Evolutionary conservation across 2,888 invertebrate species (phyloP), one percentile per base, ranked within the genome.

Genomic region (Parnassius smintheus): DNA sequence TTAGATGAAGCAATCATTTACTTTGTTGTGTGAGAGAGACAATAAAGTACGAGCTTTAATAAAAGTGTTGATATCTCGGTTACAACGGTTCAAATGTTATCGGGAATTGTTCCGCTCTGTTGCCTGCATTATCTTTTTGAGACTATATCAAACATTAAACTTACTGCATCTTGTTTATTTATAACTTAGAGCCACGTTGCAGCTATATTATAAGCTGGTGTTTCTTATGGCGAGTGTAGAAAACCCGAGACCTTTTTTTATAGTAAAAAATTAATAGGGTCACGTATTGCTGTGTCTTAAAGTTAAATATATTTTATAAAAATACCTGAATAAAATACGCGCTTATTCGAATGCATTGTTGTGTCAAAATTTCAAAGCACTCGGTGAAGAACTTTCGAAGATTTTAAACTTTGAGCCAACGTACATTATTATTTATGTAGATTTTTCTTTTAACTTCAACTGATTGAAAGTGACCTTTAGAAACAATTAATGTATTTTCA

Each of bases 21-120:
- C 75, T 73, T 76, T 78, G 79, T 77, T 72, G 72, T 71, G 73
- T 45, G 66, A 75, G 74, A 62, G 69, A 72, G 72, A 76, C 72
- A 68, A 72, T 71, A 71, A 71, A 72, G 66, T 73, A 73, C 74
- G 71, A 69, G 70, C 72, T 72, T 77, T 75, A 78, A 80, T 83
- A 81, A 80, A 82, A 81, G 76, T 75, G 74, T 77, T 74, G 70
- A 68, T 61, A 65, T 71, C 69, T 49, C 64, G 46, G 53, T 64
- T 56, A 18, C 52, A 56, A 46, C 64, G 42, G 56, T 60, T 64
- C 59, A 60, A 60, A 64, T 56, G 56, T 64, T 60, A 64, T 56
- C 44, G 22, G 13, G 12, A 22, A 13, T 59, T 56, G 49, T 59
- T 59, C 46, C 45, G 46, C 56, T 56, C 51, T 56, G 52, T 51